phyloP scores from a whole-genome alignment of 2,113 vertebrate genomes.

The Urocolius indicus region DNA sequence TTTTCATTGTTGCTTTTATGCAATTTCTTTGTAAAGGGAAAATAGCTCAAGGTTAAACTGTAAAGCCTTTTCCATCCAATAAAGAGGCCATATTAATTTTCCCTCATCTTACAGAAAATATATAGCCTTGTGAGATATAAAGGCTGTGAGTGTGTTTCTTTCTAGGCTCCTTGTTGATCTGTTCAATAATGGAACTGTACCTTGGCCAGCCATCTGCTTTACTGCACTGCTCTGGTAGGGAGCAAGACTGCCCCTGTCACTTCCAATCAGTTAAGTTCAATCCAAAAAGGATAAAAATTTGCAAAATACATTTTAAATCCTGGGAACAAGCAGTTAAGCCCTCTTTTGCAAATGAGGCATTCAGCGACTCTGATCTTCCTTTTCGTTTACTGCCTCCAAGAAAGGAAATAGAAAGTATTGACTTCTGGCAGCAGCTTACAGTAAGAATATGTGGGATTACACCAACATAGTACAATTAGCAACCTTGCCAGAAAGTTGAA shows the following conservation, averaged over 20 bases:
- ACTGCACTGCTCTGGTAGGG: neutral
- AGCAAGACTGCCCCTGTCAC: neutral
- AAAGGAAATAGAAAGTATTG: neutral
- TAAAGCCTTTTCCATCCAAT: slow-evolving; percentile 45
- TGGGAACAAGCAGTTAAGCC: neutral
- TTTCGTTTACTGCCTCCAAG: neutral
- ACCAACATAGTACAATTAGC: neutral
- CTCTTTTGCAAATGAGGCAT: neutral
- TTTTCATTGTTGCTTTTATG: slow-evolving; percentile 69
- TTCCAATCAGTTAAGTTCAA: neutral
- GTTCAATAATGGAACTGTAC: slow-evolving; percentile 5
- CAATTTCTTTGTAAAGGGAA: slow-evolving; percentile 60
- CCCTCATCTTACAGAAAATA: slow-evolving; percentile 29
- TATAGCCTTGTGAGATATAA: neutral
- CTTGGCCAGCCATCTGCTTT: neutral
- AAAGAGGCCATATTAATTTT: slow-evolving; percentile 46
- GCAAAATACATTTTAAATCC: slow-evolving; percentile 14
- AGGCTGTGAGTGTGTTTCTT: neutral
- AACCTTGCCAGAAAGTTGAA: neutral
- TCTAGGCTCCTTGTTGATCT: neutral
- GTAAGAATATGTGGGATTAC: neutral
- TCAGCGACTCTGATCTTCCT: neutral
- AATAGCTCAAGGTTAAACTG: slow-evolving; percentile 69
- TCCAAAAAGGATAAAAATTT: neutral
- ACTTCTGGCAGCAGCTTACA: neutral